A percentile compares a stretch with the other conserved stretches of the same genome.
Evolutionary conservation across 2,797 vertebrate species (phyloP).

Genomic region (Atherinosoma microstoma): DNA sequence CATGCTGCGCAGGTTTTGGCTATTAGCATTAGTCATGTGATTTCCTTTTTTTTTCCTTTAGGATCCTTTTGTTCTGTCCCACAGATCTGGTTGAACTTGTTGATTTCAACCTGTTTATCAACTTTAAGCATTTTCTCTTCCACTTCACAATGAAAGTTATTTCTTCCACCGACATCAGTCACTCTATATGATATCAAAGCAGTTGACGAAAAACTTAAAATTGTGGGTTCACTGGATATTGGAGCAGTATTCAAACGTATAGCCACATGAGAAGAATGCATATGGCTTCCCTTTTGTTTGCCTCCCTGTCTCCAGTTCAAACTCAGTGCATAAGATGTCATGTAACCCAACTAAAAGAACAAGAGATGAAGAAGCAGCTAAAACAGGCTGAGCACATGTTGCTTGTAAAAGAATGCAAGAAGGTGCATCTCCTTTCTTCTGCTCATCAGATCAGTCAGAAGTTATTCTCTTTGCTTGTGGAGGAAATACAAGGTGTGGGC

Average conservation of each 20-base stretch:
- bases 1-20: slow-evolving; percentile 50
- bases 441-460: slow-evolving; percentile 53
- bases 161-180: slow-evolving; percentile 20
- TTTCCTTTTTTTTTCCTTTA: slow-evolving; percentile 22
- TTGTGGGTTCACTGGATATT: slow-evolving; percentile 43
- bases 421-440: slow-evolving; percentile 28
- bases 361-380: slow-evolving; percentile 44
- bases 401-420: slow-evolving; percentile 42
- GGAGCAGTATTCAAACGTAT: slow-evolving; percentile 21
- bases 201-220: slow-evolving; percentile 30
- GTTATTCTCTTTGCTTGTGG: slow-evolving; percentile 40
- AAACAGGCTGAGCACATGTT: slow-evolving; percentile 60
- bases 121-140: slow-evolving; percentile 19
- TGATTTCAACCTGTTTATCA: slow-evolving; percentile 8
- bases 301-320: slow-evolving; percentile 52
- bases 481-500: slow-evolving; percentile 17
- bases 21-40: slow-evolving; percentile 58
- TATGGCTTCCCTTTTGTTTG: slow-evolving; percentile 49
- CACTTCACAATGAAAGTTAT: slow-evolving; percentile 28
- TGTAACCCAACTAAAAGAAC: slow-evolving; percentile 32
- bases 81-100: slow-evolving; percentile 30
- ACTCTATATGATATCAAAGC: slow-evolving; percentile 35
- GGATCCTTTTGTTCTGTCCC: slow-evolving; percentile 20
- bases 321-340: slow-evolving; percentile 39
- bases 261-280: slow-evolving; percentile 25